phyloP scores from a whole-genome alignment of 2,888 invertebrate species.

The Nezara viridula region DNA sequence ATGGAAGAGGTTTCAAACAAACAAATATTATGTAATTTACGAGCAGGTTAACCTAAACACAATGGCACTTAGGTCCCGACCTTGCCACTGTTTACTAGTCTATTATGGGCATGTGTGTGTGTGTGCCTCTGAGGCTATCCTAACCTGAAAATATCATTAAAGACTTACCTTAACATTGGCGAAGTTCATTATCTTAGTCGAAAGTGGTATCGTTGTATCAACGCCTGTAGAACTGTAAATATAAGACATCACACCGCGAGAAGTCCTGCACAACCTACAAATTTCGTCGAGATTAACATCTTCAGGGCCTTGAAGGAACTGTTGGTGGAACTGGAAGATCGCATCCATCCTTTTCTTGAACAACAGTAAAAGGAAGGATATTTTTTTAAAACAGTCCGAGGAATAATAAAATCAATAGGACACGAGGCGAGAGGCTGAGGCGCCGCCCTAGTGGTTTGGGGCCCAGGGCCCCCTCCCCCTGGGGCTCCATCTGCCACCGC shows the following conservation, averaged over 20 bases:
- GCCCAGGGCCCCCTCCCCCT: constrained; percentile 43
- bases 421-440: constrained; percentile 49
- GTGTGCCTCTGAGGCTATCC: neutral
- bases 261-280: constrained; percentile 78
- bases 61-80: neutral
- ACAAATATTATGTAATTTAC: constrained; percentile 19
- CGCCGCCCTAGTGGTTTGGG: constrained; percentile 60
- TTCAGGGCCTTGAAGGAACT: constrained; percentile 46
- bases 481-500: constrained; percentile 31
- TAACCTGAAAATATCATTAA: neutral
- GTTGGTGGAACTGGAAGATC: constrained; percentile 17
- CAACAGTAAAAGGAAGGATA: neutral
- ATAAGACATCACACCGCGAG: constrained; percentile 75
- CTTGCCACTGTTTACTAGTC: constrained; percentile 31
- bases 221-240: constrained; percentile 75
- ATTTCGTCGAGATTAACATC: constrained; percentile 68
- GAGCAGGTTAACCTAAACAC: neutral
- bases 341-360: constrained; percentile 37
- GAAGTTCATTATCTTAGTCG: constrained; percentile 73
- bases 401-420: constrained; percentile 58
- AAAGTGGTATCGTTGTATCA: constrained; percentile 71
- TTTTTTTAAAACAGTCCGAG: constrained; percentile 7
- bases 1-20: constrained; percentile 1
- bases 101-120: neutral
- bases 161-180: constrained; percentile 72